A percentile compares a stretch with the other conserved stretches of the same genome.
Evolutionary conservation across 35 echinoderm and acorn worm species (phyloP).

Genomic region (Lytechinus pictus): DNA sequence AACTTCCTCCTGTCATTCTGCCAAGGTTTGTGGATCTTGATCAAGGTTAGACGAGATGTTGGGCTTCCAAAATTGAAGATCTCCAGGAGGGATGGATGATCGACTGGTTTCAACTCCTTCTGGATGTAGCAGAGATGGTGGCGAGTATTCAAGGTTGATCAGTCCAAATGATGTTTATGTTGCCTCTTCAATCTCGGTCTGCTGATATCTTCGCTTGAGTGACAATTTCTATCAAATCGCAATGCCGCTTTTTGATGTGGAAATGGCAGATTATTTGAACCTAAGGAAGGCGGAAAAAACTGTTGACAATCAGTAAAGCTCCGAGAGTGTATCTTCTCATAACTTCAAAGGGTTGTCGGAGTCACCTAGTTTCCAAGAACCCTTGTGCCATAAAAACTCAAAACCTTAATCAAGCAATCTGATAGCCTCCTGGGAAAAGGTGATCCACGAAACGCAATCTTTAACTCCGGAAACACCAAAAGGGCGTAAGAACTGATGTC

Average conservation of each 20-base stretch:
- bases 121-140: background rate
- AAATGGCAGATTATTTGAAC: too few species aligned
- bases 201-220: background rate
- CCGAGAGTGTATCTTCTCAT: too few species aligned
- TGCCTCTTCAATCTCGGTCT: background rate
- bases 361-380: background rate
- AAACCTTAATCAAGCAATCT: background rate
- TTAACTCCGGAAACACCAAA: background rate
- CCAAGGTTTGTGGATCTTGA: background rate
- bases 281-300: too few species aligned
- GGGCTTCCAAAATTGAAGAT: background rate
- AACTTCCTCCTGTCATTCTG: constrained; percentile 37
- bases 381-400: background rate
- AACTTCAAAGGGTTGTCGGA: too few species aligned
- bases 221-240: background rate
- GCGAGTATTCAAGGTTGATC: too few species aligned
- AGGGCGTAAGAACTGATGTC: background rate
- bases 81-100: background rate
- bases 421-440: background rate
- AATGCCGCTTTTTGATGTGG: background rate
- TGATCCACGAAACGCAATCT: background rate
- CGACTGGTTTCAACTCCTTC: background rate
- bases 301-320: too few species aligned
- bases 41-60: background rate
- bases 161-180: background rate